A percentile compares a stretch with the other conserved stretches of the same genome.
Conservation (phyloP, 2,888 invertebrate species). For the Aphodius sticticus region DNA sequence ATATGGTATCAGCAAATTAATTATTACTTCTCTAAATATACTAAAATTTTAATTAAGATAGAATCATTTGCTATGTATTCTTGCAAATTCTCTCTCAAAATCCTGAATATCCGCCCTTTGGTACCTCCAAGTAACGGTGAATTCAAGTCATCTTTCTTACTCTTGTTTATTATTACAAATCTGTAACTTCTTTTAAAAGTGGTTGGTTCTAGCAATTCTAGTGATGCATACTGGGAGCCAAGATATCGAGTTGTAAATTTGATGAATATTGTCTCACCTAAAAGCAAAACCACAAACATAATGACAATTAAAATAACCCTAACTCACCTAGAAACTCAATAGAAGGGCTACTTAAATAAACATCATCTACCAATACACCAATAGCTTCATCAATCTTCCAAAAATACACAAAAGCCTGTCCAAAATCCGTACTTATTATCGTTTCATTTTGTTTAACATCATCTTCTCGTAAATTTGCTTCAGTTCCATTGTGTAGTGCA, state of each 20-base stretch:
- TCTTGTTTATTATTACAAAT: slow-evolving; percentile 50
- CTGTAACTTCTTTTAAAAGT: slow-evolving; percentile 55
- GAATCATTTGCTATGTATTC: slow-evolving; percentile 60
- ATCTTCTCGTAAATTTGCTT: slow-evolving; percentile 32
- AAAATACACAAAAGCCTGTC: slow-evolving; percentile 52
- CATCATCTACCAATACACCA: slow-evolving; percentile 47
- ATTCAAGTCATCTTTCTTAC: slow-evolving; percentile 44
- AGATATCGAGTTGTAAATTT: slow-evolving; percentile 51
- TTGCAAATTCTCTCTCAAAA: slow-evolving; percentile 62
- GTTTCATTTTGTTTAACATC: slow-evolving; percentile 53
- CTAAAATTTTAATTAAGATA: slow-evolving; percentile 64
- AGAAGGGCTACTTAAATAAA: slow-evolving; percentile 48
- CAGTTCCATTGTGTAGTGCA: background rate
- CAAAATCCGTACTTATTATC: slow-evolving; percentile 47
- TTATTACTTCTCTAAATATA: slow-evolving; percentile 57
- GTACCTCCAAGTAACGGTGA: slow-evolving; percentile 50
- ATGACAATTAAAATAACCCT: slow-evolving; percentile 9
- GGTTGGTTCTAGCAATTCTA: slow-evolving; percentile 47
- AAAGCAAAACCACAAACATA: slow-evolving; percentile 42
- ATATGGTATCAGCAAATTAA: background rate
- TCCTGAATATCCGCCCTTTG: slow-evolving; percentile 52
- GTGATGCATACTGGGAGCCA: slow-evolving; percentile 45
- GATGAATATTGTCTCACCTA: slow-evolving; percentile 51
- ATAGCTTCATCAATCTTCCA: slow-evolving; percentile 52
- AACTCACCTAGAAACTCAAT: slow-evolving; percentile 43